Evolutionary conservation across 1,140 invertebrate genomes (phyloP), one percentile per base, ranked within the genome.

Genomic region (Eriosoma lanigerum): DNA sequence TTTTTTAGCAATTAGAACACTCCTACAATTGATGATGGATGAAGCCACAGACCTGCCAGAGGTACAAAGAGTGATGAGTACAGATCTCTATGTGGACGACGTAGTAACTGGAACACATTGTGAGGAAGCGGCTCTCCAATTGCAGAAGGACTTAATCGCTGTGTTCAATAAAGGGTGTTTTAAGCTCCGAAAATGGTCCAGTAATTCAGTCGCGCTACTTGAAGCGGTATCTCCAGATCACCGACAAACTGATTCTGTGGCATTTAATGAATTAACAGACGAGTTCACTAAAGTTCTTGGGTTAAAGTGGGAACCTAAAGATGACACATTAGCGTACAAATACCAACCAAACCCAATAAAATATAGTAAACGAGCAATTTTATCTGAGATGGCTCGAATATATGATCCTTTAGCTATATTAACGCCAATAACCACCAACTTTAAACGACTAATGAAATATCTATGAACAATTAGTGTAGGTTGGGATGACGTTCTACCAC

Each of bases 401-500:
- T 83, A 81, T 50, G 83, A 83, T 24, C 81, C 82, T 13, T 21
- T 83, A 5, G 83, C 82, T 19, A 50, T 82, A 19, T 17, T 82
- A 1, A 81, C 83, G 1, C 83, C 83, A 13, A 56, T 81, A 19
- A 80, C 75, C 21, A 48, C 82, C 13, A 17, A 24, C 15, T 70
- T 72, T 6, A 83, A 83, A 81, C 52, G 78, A 9, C n/a, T 83
- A 1, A 81, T 83, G 58, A 82, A 83, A 80, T 56, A 64, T 26
- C 52, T 83, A 66, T 83, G 82, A 81, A n/a, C 24, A 2, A 5
- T 64, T 1, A 32, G n/a, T 17, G n/a, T 84, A 6, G 82, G 75
- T 21, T 87, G 86, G 86, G 86, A 87, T 81, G 84, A 85, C 52
- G 15, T 56, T 5, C 13, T 86, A 68, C 83, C 85, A 1, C 32